Evolutionary conservation across 2,113 vertebrate genomes (phyloP).

Genomic region (Leucosticte australis): DNA sequence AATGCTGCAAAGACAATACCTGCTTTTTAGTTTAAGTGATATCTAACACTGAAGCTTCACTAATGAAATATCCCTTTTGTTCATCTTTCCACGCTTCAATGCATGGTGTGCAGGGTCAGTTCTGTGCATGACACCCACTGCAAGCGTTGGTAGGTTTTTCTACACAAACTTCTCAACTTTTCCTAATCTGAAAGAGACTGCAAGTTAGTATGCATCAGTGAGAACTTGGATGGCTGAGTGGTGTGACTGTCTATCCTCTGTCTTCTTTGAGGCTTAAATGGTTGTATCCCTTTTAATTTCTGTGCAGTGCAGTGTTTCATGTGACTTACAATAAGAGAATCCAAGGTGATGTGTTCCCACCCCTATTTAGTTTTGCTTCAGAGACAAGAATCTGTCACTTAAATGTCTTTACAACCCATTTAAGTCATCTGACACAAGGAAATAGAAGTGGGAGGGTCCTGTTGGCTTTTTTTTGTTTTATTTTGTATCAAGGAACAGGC

Average conservation of each 20-base stretch:
- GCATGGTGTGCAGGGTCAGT: conserved; percentile 83
- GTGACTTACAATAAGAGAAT: conserved; percentile 48
- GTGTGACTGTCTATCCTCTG: conserved; percentile 53
- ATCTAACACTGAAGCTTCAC: conserved; percentile 73
- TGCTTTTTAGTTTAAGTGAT: conserved; percentile 70
- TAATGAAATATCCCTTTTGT: conserved; percentile 82
- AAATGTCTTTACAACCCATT: conserved; percentile 20
- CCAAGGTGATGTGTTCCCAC: conserved; percentile 6
- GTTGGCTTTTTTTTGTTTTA: neutral
- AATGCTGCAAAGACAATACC: conserved; percentile 62
- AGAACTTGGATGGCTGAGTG: conserved; percentile 58
- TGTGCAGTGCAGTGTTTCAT: conserved; percentile 33
- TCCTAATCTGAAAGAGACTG: conserved; percentile 64
- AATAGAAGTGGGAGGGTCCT: neutral
- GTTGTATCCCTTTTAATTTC: conserved; percentile 52
- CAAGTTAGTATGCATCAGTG: conserved; percentile 60
- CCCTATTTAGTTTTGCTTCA: neutral
- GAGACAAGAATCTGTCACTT: neutral
- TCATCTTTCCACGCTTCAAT: conserved; percentile 82
- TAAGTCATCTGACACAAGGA: neutral
- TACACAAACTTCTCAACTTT: conserved; percentile 75
- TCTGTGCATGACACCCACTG: conserved; percentile 84
- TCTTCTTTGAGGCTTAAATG: conserved; percentile 43
- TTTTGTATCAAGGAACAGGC: neutral
- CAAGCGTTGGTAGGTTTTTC: conserved; percentile 84